Conservation (phyloP, 2,888 invertebrate species). For the Seira musarum region DNA sequence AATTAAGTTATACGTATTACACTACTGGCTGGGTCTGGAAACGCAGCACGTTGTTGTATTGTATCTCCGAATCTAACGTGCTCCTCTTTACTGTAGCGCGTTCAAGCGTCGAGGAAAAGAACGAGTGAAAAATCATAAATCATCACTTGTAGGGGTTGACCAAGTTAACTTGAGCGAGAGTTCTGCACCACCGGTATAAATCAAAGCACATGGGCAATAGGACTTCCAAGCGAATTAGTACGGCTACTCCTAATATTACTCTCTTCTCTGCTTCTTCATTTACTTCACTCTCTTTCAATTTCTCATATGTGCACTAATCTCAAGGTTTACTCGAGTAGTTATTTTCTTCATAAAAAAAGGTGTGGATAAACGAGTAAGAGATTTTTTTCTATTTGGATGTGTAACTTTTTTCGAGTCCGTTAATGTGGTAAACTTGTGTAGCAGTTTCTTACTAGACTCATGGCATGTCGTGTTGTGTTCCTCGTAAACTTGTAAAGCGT, state of each 20-base stretch:
- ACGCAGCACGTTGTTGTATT: too few relatives aligned
- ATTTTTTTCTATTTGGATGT: too few relatives aligned
- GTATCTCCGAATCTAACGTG: too few relatives aligned
- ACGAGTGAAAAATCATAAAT: constrained; percentile 29
- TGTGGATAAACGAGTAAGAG: too few relatives aligned
- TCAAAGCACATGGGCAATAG: constrained; percentile 41
- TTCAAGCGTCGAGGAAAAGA: not conserved
- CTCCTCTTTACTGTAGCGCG: not conserved
- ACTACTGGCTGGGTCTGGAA: too few relatives aligned
- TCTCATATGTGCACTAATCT: not conserved
- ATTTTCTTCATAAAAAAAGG: too few relatives aligned
- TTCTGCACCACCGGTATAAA: constrained; percentile 32
- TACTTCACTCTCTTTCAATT: not conserved
- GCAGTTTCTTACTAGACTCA: too few relatives aligned
- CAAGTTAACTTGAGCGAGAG: constrained; percentile 19
- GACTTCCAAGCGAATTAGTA: constrained; percentile 47
- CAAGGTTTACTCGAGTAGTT: not conserved
- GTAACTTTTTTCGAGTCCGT: too few relatives aligned
- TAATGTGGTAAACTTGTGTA: too few relatives aligned
- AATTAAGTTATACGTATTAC: too few relatives aligned
- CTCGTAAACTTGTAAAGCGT: constrained; percentile 36
- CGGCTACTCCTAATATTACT: not conserved
- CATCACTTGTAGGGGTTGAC: constrained; percentile 43
- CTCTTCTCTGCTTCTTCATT: not conserved
- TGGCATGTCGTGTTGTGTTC: not conserved